Conservation (phyloP, 2,888 invertebrate genomes). For the Choristoneura rosaceana region DNA sequence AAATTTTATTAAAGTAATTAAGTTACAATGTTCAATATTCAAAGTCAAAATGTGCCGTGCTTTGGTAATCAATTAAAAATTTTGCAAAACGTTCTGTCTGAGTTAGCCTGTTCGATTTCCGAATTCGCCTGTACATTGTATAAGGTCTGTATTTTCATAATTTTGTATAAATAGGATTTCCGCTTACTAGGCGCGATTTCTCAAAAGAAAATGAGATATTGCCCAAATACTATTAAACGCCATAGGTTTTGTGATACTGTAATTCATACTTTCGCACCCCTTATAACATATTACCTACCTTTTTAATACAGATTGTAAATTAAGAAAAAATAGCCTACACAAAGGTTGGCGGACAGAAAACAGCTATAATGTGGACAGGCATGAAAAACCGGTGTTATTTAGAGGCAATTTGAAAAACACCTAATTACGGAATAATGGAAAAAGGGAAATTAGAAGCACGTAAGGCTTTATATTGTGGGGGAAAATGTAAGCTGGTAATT, state of each 20-base stretch:
- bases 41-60: no score
- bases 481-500: slow-evolving; percentile 7
- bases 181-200: background rate
- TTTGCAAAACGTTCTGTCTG: no score
- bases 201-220: background rate
- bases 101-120: no score
- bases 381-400: slow-evolving; percentile 48
- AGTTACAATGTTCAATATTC: no score
- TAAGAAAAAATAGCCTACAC: slow-evolving; percentile 12
- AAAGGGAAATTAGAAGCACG: slow-evolving; percentile 63
- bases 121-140: no score
- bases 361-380: slow-evolving; percentile 42
- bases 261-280: background rate
- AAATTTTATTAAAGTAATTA: no score
- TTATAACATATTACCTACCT: slow-evolving; percentile 1
- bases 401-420: slow-evolving; percentile 65
- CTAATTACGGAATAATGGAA: slow-evolving; percentile 62
- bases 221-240: background rate
- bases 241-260: background rate
- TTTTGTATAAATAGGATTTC: no score
- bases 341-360: slow-evolving; percentile 3
- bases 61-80: no score
- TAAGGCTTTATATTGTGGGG: slow-evolving; percentile 39
- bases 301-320: slow-evolving; percentile 20
- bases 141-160: no score